A percentile compares a stretch with the other conserved stretches of the same genome.
These are phyloP conservation scores for Channallabes apus DNA, from an alignment of 2,797 vertebrate genomes.

Conservation along the genomic window DNA sequence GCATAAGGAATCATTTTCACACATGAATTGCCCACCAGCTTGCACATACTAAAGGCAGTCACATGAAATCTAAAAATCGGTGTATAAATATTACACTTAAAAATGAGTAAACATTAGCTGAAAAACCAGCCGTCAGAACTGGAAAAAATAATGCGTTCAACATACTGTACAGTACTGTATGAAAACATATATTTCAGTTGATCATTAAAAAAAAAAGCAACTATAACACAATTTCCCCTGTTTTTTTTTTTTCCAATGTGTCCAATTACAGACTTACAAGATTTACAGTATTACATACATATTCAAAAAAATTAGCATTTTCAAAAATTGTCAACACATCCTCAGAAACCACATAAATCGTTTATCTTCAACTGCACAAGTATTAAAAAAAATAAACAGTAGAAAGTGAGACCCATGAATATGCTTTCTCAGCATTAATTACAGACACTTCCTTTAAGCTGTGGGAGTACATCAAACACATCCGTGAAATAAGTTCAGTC, in stretches of 20 bases:
- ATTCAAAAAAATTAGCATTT: background rate
- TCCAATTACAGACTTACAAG: background rate
- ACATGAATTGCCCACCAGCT: too few relatives aligned
- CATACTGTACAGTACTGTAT: too few relatives aligned
- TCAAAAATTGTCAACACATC: background rate
- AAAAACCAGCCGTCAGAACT: too few relatives aligned
- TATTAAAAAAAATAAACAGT: background rate
- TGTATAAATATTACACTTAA: background rate
- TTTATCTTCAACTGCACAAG: background rate
- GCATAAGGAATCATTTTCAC: too few relatives aligned
- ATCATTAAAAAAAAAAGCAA: background rate
- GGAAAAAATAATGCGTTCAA: too few relatives aligned
- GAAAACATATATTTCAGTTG: too few relatives aligned
- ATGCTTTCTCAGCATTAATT: background rate
- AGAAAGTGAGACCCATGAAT: background rate
- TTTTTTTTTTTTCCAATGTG: background rate
- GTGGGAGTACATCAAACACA: slow-evolving; percentile 8
- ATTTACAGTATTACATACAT: background rate
- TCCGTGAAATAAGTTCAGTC: slow-evolving; percentile 1
- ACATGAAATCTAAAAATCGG: too few relatives aligned
- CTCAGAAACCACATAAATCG: background rate
- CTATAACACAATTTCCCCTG: background rate
- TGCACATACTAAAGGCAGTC: too few relatives aligned
- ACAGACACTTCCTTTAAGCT: slow-evolving; percentile 13
- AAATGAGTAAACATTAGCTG: background rate